Evolutionary conservation across 2,797 vertebrate genomes (phyloP).

Genomic region (Aselliscus stoliczkanus): DNA sequence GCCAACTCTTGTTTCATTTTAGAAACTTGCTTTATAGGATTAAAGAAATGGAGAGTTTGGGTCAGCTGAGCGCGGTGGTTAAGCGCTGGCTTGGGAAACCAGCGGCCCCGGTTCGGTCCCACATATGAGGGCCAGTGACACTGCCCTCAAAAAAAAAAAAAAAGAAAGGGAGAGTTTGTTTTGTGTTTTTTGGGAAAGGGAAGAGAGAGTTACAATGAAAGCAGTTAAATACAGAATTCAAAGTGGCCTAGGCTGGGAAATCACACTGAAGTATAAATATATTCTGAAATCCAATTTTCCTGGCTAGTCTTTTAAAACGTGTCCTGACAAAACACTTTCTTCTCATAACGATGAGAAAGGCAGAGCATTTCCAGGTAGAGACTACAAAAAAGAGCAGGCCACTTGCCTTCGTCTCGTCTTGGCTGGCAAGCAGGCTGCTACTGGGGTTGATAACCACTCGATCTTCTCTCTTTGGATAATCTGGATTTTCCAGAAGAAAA

Average conservation of each 20-base stretch:
- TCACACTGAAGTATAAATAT: not conserved
- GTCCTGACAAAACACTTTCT: not conserved
- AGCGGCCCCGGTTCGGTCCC: too few relatives aligned
- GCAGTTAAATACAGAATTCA: constrained; percentile 5
- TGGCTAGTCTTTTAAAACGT: not conserved
- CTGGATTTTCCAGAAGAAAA: constrained; percentile 94
- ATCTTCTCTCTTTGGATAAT: constrained; percentile 90
- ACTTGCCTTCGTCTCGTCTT: constrained; percentile 90
- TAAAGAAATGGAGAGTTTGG: not conserved
- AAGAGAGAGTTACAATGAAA: not conserved
- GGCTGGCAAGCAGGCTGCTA: constrained; percentile 94
- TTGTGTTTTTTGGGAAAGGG: not conserved
- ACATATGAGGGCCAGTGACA: too few relatives aligned
- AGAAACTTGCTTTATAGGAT: not conserved
- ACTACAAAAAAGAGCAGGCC: not conserved
- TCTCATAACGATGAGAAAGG: not conserved
- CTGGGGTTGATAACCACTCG: constrained; percentile 85
- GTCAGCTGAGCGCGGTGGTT: too few relatives aligned
- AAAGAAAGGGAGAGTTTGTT: too few relatives aligned
- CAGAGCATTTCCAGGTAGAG: not conserved
- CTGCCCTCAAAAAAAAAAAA: too few relatives aligned
- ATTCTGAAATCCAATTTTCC: not conserved
- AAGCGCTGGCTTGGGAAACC: too few relatives aligned
- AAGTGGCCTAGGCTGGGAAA: not conserved
- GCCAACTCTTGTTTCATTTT: constrained; percentile 5